A percentile compares a stretch with the other conserved stretches of the same genome.
These are phyloP conservation scores for Gallinago solitaria DNA, from an alignment of 2,797 vertebrate genomes.

Conservation along the genomic window DNA sequence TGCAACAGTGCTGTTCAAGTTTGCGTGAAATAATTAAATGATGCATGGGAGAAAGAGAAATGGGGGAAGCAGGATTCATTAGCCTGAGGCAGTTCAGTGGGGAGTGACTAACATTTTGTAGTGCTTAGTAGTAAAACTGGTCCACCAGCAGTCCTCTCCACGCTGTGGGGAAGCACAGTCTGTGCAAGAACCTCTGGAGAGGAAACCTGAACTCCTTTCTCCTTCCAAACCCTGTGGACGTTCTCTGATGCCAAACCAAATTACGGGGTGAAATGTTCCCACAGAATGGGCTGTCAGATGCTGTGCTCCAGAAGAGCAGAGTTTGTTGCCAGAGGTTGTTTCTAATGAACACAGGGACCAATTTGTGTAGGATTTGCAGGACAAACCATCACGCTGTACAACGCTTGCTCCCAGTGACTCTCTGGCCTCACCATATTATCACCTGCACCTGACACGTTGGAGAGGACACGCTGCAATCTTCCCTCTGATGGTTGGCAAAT, in stretches of 20 bases:
- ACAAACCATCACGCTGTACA: neutral
- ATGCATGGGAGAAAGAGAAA: neutral
- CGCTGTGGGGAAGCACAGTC: neutral
- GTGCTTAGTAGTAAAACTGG: neutral
- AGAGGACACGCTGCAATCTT: neutral
- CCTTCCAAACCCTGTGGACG: neutral
- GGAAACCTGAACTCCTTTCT: neutral
- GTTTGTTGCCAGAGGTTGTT: neutral
- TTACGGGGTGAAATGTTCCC: neutral
- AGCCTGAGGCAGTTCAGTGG: neutral
- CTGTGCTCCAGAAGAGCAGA: neutral
- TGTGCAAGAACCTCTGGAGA: neutral
- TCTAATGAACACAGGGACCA: neutral
- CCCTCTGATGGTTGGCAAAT: neutral
- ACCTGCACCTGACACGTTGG: neutral
- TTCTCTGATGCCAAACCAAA: neutral
- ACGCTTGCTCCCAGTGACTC: neutral
- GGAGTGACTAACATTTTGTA: neutral
- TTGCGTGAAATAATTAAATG: neutral
- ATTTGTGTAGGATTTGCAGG: neutral
- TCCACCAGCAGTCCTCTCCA: neutral
- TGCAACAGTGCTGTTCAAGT: neutral
- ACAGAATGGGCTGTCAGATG: neutral
- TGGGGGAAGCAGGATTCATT: neutral
- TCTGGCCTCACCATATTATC: neutral